Base-by-base conservation (phyloP, 2,888 invertebrate genomes). In the Melieria omissa region DNA sequence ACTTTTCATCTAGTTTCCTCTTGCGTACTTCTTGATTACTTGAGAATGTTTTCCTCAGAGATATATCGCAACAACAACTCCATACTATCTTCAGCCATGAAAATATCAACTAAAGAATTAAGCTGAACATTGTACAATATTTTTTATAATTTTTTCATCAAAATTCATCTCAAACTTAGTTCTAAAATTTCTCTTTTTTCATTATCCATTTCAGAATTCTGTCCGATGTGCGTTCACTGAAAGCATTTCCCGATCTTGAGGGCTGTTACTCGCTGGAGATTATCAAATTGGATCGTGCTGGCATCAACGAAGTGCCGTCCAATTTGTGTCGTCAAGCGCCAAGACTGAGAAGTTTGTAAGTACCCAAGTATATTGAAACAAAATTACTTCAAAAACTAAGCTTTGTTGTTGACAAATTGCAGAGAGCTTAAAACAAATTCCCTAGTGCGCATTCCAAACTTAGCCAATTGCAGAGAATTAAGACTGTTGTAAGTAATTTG, bases 341-440 rank as follows among this genome's bases (percentile, higher is more conserved):
- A 74, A 91, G 91, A 83, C 91, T 98, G 75, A 93, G 93, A 85
- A 93, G 93, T 81, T 89, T 97, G 97, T 97, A 87, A 92, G 95
- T 93, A 6, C 44, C n/a, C n/a, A 16, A 14, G 5, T 1, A 12
- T 1, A 8, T 62, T 29, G 29, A 7, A 58, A 12, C 16, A n/a
- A 3, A 29, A 29, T 29, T 29, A 1, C 14, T 5, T 41, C 2
- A 4, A 45, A 16, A 55, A 9, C 5, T 29, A 16, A 4, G 3
- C 12, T 42, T 64, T 67, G n/a, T 10, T 49, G 52, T 52, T n/a
- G 5, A 63, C 41, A 12, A 5, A 45, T 77, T 73, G 60, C 89
- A 96, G 96, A 82, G 95, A 95, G 87, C 88, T 95, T 81, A 95
- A 96, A 87, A 94, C 93, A 57, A 98, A 97, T 89, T 89, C 89